Conservation (phyloP, 2,113 vertebrate species). For the Actinemys pallida region DNA sequence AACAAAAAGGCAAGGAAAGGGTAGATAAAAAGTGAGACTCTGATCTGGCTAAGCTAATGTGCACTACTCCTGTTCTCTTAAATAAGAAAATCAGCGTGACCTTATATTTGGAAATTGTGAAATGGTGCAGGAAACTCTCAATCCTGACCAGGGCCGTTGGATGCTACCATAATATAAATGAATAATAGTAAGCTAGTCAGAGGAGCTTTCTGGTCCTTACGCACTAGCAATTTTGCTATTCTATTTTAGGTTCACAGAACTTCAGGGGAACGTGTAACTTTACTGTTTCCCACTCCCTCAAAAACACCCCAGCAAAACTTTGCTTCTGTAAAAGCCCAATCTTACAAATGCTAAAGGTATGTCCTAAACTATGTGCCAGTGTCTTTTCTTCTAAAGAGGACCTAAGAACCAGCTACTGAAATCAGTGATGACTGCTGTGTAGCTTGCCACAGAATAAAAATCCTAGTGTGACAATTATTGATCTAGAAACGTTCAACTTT, state of each 20-base stretch:
- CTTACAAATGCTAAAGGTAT: not conserved
- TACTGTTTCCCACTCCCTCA: not conserved
- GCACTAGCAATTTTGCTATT: not conserved
- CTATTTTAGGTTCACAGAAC: not conserved
- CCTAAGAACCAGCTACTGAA: accelerated
- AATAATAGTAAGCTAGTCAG: not conserved
- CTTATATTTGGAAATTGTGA: not conserved
- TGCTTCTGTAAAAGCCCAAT: not conserved
- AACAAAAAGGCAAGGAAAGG: not conserved
- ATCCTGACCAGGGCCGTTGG: not conserved
- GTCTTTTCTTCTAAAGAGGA: not conserved
- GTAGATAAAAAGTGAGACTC: no score
- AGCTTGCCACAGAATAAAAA: not conserved
- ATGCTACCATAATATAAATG: not conserved
- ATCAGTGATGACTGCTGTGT: not conserved
- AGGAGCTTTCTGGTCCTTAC: not conserved
- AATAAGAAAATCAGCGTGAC: not conserved
- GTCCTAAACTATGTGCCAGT: accelerated
- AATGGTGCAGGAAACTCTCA: not conserved
- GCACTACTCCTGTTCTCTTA: not conserved
- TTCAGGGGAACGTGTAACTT: not conserved
- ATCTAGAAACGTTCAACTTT: not conserved
- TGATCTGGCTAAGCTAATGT: not conserved
- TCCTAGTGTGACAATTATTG: not conserved
- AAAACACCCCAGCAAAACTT: not conserved